Conservation (phyloP, 2,113 vertebrate genomes). For the Podiceps cristatus region DNA sequence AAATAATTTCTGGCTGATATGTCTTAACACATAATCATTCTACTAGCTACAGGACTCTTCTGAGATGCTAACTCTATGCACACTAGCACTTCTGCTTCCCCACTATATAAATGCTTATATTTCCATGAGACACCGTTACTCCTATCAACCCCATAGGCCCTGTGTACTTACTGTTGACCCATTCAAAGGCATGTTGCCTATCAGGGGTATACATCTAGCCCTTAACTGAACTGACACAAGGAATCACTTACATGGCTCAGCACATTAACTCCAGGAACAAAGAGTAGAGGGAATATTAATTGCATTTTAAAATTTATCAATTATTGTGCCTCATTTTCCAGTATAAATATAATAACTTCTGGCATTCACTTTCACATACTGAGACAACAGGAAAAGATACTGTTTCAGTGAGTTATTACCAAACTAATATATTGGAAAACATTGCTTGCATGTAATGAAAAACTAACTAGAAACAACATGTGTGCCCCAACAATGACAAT, state of each 20-base stretch:
- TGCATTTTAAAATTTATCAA: neutral
- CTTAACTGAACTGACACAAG: neutral
- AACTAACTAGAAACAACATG: neutral
- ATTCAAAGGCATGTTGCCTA: no score
- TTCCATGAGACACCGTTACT: neutral
- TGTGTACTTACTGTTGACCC: neutral
- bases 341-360: neutral
- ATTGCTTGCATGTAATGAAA: neutral
- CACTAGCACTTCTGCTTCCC: neutral
- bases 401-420: neutral
- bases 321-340: neutral
- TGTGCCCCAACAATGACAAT: no score
- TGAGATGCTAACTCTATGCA: neutral
- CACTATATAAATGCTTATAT: neutral
- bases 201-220: no score
- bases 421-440: neutral
- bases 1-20: neutral
- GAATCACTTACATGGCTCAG: neutral
- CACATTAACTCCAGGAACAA: neutral
- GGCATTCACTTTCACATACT: neutral
- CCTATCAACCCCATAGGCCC: accelerated
- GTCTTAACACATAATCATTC: neutral
- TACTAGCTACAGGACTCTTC: neutral
- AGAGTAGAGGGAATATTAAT: neutral
- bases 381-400: neutral